These are phyloP conservation scores for Macrotus californicus DNA, from an alignment of 2,113 vertebrate species.

Conservation along the genomic window DNA sequence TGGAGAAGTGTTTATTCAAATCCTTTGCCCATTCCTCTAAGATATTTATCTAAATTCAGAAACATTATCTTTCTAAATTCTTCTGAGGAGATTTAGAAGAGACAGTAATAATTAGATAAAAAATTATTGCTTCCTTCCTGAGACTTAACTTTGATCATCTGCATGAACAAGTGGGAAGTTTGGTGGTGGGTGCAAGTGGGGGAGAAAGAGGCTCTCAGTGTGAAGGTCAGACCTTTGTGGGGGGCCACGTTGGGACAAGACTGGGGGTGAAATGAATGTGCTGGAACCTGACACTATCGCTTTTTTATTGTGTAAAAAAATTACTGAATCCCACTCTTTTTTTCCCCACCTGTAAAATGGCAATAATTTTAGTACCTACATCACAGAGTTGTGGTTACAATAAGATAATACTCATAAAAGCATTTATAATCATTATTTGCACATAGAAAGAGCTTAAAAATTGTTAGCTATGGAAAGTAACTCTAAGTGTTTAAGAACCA, in stretches of 20 bases:
- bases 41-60: background rate
- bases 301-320: background rate
- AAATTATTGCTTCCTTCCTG: background rate
- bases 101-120: background rate
- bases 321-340: background rate
- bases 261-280: background rate
- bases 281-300: fast-evolving
- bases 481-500: background rate
- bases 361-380: background rate
- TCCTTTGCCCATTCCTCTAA: too few relatives aligned
- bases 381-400: background rate
- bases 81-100: background rate
- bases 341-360: background rate
- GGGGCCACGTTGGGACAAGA: background rate
- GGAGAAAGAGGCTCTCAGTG: fast-evolving
- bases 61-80: background rate
- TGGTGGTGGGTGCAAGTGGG: fast-evolving
- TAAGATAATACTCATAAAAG: background rate
- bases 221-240: fast-evolving
- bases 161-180: background rate
- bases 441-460: background rate
- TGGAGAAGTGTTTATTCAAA: too few relatives aligned
- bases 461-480: background rate
- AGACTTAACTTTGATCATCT: background rate
- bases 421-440: background rate